These are phyloP conservation scores for Phylloscopus whistleri DNA, from an alignment of 2,113 vertebrate species.

Conservation along the genomic window DNA sequence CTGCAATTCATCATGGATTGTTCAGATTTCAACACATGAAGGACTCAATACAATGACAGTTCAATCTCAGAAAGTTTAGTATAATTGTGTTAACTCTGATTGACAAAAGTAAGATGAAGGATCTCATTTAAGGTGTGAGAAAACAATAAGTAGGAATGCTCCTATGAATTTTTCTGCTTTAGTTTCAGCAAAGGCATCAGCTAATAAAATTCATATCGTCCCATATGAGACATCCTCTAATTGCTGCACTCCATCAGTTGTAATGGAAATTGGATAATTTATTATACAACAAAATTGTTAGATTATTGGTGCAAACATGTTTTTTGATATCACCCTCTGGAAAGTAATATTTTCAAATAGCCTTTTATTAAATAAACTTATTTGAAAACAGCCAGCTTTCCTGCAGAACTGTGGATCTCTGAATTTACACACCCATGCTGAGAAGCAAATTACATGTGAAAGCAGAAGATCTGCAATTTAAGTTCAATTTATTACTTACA, in stretches of 20 bases:
- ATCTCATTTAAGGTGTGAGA: background rate
- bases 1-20: background rate
- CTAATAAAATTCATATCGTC: background rate
- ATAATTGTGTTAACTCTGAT: background rate
- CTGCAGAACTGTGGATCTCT: background rate
- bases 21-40: background rate
- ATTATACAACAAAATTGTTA: background rate
- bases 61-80: background rate
- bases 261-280: background rate
- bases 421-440: background rate
- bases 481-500: conserved; percentile 20
- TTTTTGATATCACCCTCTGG: conserved; percentile 1
- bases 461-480: conserved; percentile 20
- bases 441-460: conserved; percentile 19
- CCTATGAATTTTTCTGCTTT: background rate
- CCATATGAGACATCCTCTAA: background rate
- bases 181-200: background rate
- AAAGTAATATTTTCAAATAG: conserved; percentile 38
- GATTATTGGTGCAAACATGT: background rate
- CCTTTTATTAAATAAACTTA: conserved; percentile 38
- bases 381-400: conserved; percentile 9
- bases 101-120: background rate
- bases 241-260: conserved; percentile 9
- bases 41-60: background rate
- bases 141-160: background rate